Evolutionary conservation across 2,113 vertebrate species (phyloP), one percentile per base, ranked within the genome.

Genomic region (Pterophyllum scalare): DNA sequence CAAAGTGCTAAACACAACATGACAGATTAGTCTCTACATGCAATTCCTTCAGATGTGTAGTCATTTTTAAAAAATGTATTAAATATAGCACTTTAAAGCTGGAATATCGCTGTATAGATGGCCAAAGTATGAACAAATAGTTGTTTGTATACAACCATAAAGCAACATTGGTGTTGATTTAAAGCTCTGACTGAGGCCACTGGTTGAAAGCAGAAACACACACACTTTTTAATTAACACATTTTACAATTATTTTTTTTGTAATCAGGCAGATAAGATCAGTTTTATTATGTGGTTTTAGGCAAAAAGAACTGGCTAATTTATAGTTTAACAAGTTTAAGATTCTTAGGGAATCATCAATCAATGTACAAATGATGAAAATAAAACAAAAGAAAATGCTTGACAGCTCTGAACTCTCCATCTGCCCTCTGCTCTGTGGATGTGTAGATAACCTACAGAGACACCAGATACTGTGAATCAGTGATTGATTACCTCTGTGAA

Each of bases 391-490:
- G 26, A 52, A 67, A 49, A 28, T 9, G 28, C 33, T 54, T 54
- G 13, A 0, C 11, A 72, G 67, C 52, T 54, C 1, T 33, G 2
- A n/a, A 31, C 67, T 72, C 12, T 33, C 52, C 52, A 31, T 72
- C 3, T 72, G 43, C 43, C 24, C 43, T 72, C 65, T 31, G 49
- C 49, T 15, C 65, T 31, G 26, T 72, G 26, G 20, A n/a, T 72
- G 24, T 72, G 65, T 31, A 72, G 65, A 52, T 52, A 72, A 72
- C 65, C 17, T 13, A 72, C 17, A 54, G 67, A 17, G 43, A 24
- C 67, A 20, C 17, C 67, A 33, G 67, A 72, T 52, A 72, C 31
- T 20, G 26, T n/a, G 65, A 72, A n/a, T 72, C 46, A n/a, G 43
- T 72, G 46, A 72, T 54, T 54, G 26, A 54, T 54, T 33, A 33